Percentiles rank a stretch among this genome's conserved stretches.
Conservation (phyloP, 1,140 invertebrate genomes). For the Drosophila athabasca region DNA sequence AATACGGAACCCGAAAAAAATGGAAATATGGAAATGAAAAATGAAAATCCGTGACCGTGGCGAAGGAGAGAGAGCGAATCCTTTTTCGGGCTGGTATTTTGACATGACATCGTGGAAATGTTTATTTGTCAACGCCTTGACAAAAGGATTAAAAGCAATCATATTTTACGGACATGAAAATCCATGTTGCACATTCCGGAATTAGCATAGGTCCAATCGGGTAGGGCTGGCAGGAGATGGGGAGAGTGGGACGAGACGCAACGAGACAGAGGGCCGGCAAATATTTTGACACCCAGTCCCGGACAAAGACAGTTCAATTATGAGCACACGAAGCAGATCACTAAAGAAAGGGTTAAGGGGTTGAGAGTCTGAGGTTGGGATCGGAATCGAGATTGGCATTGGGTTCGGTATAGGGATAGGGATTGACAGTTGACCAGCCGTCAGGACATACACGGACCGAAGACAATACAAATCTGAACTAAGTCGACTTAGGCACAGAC, state of each 20-base stretch:
- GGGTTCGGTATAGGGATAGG: neutral
- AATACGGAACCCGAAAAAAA: conserved; percentile 5
- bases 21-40: conserved; percentile 28
- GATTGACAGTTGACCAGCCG: conserved; percentile 36
- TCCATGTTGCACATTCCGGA: conserved; percentile 31
- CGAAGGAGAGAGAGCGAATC: conserved; percentile 18
- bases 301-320: conserved; percentile 66
- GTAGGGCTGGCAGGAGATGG: neutral
- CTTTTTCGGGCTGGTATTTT: conserved; percentile 52
- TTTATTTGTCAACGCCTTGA: conserved; percentile 66
- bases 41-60: conserved; percentile 23
- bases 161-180: conserved; percentile 63
- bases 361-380: conserved; percentile 7
- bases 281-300: conserved; percentile 64
- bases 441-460: conserved; percentile 42
- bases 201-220: conserved; percentile 52
- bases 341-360: conserved; percentile 36
- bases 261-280: conserved; percentile 4
- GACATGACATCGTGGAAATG: conserved; percentile 75
- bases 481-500: conserved; percentile 44
- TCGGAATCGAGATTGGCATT: neutral
- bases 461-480: conserved; percentile 51
- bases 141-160: conserved; percentile 54
- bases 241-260: no score
- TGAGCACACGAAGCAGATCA: conserved; percentile 6